phyloP scores from a whole-genome alignment of 1,140 invertebrate species.

The Musca domestica region DNA sequence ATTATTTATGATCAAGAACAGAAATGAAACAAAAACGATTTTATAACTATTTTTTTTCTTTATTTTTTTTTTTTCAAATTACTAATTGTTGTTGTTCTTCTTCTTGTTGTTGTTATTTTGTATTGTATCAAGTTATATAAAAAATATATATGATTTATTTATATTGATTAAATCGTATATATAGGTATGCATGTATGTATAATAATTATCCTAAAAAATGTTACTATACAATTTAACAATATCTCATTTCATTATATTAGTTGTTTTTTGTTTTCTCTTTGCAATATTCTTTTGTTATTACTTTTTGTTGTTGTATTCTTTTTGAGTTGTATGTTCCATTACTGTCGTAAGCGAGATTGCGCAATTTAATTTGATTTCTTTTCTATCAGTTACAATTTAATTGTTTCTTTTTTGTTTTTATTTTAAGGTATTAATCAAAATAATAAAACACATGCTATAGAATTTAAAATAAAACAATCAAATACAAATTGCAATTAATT shows the following conservation, averaged over 20 bases:
- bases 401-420: too few relatives aligned
- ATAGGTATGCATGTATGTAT: not conserved
- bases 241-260: not conserved
- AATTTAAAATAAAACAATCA: too few relatives aligned
- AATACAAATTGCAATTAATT: too few relatives aligned
- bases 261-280: constrained; percentile 4
- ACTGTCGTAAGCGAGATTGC: too few relatives aligned
- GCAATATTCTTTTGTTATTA: constrained; percentile 6
- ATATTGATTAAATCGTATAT: not conserved
- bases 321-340: constrained; percentile 2
- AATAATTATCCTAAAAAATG: constrained; percentile 9
- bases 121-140: constrained; percentile 20
- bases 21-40: not conserved
- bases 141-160: constrained; percentile 19
- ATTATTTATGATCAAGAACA: not conserved
- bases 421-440: too few relatives aligned
- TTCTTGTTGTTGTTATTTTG: not conserved
- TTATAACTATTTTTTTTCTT: not conserved
- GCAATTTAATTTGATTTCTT: too few relatives aligned
- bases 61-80: not conserved
- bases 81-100: not conserved
- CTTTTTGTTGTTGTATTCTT: not conserved
- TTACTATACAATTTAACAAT: constrained; percentile 48
- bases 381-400: too few relatives aligned
- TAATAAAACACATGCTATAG: too few relatives aligned